A percentile compares a stretch with the other conserved stretches of the same genome.
These are phyloP conservation scores for Ethmia dodecea DNA, from an alignment of 2,888 invertebrate genomes.

Conservation along the genomic window DNA sequence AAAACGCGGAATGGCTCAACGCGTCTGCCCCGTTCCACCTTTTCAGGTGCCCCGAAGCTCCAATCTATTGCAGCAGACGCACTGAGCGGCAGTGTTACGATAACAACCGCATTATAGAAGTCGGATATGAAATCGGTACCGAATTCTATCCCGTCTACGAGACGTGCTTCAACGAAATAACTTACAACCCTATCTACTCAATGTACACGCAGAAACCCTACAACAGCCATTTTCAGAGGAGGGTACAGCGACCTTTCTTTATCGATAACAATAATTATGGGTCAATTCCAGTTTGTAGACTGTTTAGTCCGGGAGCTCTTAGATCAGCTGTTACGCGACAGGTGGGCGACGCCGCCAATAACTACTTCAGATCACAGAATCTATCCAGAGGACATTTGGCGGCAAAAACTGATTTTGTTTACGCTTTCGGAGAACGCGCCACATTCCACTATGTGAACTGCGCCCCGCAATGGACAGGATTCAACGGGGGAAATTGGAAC, in stretches of 20 bases:
- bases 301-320: slow-evolving; percentile 51
- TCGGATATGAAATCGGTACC: slow-evolving; percentile 46
- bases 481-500: slow-evolving; percentile 80
- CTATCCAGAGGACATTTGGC: slow-evolving; percentile 81
- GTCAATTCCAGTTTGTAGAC: slow-evolving; percentile 35
- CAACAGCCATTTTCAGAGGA: slow-evolving; percentile 53
- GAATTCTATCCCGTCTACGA: slow-evolving; percentile 55
- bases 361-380: slow-evolving; percentile 58
- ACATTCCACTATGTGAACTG: slow-evolving; percentile 83
- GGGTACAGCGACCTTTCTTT: slow-evolving; percentile 53
- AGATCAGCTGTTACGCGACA: slow-evolving; percentile 39
- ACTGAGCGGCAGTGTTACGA: slow-evolving; percentile 49
- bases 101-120: slow-evolving; percentile 46
- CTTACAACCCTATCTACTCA: slow-evolving; percentile 45
- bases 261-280: slow-evolving; percentile 42
- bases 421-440: slow-evolving; percentile 76
- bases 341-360: slow-evolving; percentile 40
- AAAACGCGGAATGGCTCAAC: slow-evolving; percentile 48
- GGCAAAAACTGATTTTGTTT: slow-evolving; percentile 81
- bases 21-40: slow-evolving; percentile 35
- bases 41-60: slow-evolving; percentile 42
- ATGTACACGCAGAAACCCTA: slow-evolving; percentile 61
- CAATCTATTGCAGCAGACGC: slow-evolving; percentile 39
- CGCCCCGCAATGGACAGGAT: slow-evolving; percentile 82
- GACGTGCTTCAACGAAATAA: slow-evolving; percentile 51